Base-by-base conservation (phyloP, 2,797 vertebrate genomes). In the Anguilla anguilla region DNA sequence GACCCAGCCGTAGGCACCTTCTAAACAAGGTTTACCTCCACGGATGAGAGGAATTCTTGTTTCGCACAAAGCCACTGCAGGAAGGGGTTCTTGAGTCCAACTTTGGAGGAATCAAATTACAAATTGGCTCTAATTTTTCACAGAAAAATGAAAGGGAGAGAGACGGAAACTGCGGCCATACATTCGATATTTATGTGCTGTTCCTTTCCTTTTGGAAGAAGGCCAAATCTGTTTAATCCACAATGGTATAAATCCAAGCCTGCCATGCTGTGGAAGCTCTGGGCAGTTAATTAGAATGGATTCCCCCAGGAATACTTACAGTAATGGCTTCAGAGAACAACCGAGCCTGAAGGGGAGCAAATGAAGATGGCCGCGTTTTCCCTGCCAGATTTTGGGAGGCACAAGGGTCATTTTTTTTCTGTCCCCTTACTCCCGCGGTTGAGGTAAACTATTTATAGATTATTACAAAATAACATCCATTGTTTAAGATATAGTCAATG, bases 251-350 rank as follows among this genome's bases (percentile, higher is more conserved):
- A 89, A 93, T 90, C 87, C 86, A 59, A 57, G 31, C 87, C 91
- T 91, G 91, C 93, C 92, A 92, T 92, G 90, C 91, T 88, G 88
- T 91, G 90, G 93, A 92, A 91, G 86, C 90, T 89, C 46, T 90
- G 92, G 92, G 92, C 92, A 93, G 92, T 94, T 95, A 95, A 95
- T 95, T 94, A 93, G 91, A 92, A 91, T 92, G 89, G 85, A 88
- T 93, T 93, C 91, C 92, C 92, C 81, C 46, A 89, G 93, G 94
- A 94, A 92, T 92, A 88, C 91, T 94, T 92, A 88, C 86, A 88
- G 88, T 91, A 69, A 92, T 91, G 93, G 91, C 90, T 84, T 87
- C 86, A 86, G 88, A 91, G 93, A 92, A 90, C 90, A 94, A 91
- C 89, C 77, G 89, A 85, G 88, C 85, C 72, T 84, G 72, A 84